Conservation (phyloP, 2,888 invertebrate species). For the Stenolophus ochropezus region DNA sequence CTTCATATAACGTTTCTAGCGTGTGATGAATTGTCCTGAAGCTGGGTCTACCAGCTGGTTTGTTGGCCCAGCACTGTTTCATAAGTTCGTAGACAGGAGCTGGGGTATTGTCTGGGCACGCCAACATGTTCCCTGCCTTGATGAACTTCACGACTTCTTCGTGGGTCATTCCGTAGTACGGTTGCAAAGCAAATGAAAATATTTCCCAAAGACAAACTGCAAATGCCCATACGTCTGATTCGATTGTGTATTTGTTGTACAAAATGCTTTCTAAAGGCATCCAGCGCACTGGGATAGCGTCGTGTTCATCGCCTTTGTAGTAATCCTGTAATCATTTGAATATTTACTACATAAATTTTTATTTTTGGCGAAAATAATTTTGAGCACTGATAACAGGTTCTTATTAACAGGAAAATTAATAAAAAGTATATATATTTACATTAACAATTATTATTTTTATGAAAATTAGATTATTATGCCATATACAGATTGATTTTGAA, state of each 20-base stretch:
- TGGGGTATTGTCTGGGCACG: conserved; percentile 93
- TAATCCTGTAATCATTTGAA: conserved; percentile 79
- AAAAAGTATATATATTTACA: no score
- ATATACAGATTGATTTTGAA: no score
- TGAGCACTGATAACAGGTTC: no score
- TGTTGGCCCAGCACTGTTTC: conserved; percentile 94
- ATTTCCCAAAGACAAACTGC: conserved; percentile 98
- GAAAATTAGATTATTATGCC: no score
- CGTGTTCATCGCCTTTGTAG: conserved; percentile 95
- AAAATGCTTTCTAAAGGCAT: conserved; percentile 98
- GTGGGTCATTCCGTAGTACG: conserved; percentile 97
- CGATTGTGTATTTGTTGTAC: conserved; percentile 96
- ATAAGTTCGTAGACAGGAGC: conserved; percentile 91
- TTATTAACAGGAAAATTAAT: no score
- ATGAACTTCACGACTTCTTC: conserved; percentile 97
- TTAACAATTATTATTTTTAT: no score
- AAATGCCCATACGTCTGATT: conserved; percentile 98
- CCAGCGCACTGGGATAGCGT: conserved; percentile 98
- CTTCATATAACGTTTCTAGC: conserved; percentile 71
- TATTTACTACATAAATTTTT: no score
- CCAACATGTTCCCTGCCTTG: conserved; percentile 93
- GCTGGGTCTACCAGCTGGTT: conserved; percentile 89
- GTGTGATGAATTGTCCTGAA: conserved; percentile 89
- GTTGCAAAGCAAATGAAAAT: conserved; percentile 96
- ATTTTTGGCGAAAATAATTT: not conserved